These are phyloP conservation scores for Dasyprocta punctata DNA, from an alignment of 2,113 vertebrate species.

Conservation along the genomic window DNA sequence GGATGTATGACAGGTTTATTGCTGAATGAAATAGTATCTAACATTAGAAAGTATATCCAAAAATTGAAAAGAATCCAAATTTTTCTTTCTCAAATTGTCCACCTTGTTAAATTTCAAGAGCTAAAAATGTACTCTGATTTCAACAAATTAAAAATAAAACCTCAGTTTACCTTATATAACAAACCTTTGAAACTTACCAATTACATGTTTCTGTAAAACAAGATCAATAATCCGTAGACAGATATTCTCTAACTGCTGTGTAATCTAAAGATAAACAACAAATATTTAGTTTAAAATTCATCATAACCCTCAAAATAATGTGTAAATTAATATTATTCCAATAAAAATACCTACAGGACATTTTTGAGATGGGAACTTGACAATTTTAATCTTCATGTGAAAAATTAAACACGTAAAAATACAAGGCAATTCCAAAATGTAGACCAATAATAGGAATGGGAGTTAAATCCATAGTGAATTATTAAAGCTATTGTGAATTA, in stretches of 20 bases:
- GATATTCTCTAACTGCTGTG: constrained; percentile 96
- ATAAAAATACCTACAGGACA: constrained; percentile 19
- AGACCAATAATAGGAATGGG: background rate
- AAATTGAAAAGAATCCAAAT: background rate
- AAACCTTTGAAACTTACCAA: constrained; percentile 89
- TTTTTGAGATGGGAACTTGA: background rate
- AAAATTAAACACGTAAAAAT: constrained; percentile 43
- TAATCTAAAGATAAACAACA: constrained; percentile 90
- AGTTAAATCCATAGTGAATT: background rate
- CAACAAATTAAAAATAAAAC: background rate
- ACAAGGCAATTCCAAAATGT: constrained; percentile 30
- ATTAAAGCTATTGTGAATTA: background rate
- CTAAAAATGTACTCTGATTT: constrained; percentile 8
- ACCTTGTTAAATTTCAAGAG: background rate
- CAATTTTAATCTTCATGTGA: constrained; percentile 27
- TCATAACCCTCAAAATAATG: background rate
- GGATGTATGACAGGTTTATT: background rate
- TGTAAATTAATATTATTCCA: constrained; percentile 16
- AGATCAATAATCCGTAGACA: constrained; percentile 97
- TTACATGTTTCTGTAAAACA: constrained; percentile 97
- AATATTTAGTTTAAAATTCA: constrained; percentile 56
- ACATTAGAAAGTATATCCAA: background rate
- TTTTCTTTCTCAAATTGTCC: background rate
- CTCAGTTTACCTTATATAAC: constrained; percentile 40
- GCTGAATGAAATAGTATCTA: constrained; percentile 14